These are phyloP conservation scores for Columba janthina DNA, from an alignment of 2,113 vertebrate genomes.

Conservation along the genomic window DNA sequence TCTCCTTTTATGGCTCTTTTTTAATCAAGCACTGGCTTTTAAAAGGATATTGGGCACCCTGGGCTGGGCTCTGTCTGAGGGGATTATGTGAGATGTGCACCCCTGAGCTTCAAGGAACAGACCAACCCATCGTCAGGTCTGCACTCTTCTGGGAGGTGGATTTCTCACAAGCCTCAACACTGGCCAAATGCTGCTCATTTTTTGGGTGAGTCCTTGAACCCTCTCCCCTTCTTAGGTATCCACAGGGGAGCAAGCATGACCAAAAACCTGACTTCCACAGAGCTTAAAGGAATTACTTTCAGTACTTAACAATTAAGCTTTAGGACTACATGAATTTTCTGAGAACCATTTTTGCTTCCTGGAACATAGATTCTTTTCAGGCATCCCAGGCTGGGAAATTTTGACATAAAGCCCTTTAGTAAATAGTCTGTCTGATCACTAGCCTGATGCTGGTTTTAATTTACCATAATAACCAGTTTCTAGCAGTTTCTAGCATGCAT, in stretches of 20 bases:
- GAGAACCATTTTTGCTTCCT: background rate
- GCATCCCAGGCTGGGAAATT: background rate
- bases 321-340: background rate
- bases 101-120: background rate
- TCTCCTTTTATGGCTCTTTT: background rate
- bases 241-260: background rate
- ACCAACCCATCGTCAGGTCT: background rate
- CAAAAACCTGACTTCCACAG: background rate
- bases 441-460: background rate
- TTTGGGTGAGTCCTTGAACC: background rate
- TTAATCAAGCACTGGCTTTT: background rate
- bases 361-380: background rate
- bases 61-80: background rate
- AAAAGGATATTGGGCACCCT: background rate
- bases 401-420: background rate
- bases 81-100: background rate
- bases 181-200: background rate
- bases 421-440: background rate
- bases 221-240: background rate
- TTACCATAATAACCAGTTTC: background rate
- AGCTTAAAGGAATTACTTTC: background rate
- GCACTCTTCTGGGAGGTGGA: fast-evolving
- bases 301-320: background rate
- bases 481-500: background rate
- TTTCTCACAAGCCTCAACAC: background rate